A percentile compares a stretch with the other conserved stretches of the same genome.
phyloP scores from a whole-genome alignment of 2,113 vertebrate genomes.

The Catagonus wagneri region DNA sequence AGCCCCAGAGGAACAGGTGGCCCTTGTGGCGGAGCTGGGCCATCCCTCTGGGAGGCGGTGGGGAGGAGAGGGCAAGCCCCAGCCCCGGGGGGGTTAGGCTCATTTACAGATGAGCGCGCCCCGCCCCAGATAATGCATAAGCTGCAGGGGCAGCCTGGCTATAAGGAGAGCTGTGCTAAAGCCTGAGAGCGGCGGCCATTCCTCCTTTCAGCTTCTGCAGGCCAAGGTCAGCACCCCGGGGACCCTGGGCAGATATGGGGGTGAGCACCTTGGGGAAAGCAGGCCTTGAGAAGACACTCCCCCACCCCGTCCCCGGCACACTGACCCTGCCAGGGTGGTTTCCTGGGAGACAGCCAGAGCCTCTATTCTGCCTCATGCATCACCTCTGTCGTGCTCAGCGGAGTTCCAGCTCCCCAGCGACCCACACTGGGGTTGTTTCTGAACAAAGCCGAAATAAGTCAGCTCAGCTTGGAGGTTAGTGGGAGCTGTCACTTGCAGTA shows the following conservation, averaged over 20 bases:
- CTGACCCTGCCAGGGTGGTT: background rate
- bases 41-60: background rate
- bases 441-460: constrained; percentile 56
- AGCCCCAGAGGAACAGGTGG: background rate
- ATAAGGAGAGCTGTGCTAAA: background rate
- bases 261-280: background rate
- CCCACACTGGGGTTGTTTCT: constrained; percentile 16
- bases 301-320: too few species aligned
- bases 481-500: background rate
- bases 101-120: background rate
- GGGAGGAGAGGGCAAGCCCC: background rate
- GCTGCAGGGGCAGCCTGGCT: background rate
- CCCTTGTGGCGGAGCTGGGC: background rate
- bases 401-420: constrained; percentile 51
- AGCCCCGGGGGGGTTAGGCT: background rate
- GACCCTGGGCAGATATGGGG: background rate
- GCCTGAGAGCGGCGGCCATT: background rate
- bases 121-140: background rate
- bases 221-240: accelerated
- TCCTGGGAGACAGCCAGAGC: constrained; percentile 58
- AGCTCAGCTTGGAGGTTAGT: background rate
- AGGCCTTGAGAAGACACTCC: background rate
- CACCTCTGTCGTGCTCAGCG: constrained; percentile 53
- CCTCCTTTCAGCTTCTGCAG: background rate
- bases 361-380: constrained; percentile 83